These are phyloP conservation scores for Porites australiensis DNA, from an alignment of 64 coral and sea anemone species.

Conservation along the genomic window DNA sequence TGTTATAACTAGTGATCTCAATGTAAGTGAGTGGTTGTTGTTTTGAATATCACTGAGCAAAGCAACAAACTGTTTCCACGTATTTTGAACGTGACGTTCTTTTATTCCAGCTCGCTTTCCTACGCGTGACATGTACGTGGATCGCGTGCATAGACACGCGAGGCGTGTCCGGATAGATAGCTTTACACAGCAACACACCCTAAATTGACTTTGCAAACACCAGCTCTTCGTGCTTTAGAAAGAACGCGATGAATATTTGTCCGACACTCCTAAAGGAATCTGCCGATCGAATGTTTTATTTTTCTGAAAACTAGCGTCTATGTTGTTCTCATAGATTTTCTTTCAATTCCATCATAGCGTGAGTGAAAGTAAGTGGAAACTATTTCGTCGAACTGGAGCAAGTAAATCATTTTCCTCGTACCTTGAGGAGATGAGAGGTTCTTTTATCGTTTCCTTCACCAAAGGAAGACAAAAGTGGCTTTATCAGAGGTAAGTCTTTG, in stretches of 20 bases:
- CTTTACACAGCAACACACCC: constrained; percentile 9
- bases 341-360: too few species aligned
- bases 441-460: too few species aligned
- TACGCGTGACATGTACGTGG: background rate
- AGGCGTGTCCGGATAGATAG: background rate
- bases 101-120: background rate
- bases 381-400: too few species aligned
- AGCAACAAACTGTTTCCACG: background rate
- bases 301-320: background rate
- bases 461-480: too few species aligned
- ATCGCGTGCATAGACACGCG: background rate
- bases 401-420: too few species aligned
- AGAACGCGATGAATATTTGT: background rate
- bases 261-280: background rate
- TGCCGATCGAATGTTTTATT: background rate
- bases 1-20: background rate
- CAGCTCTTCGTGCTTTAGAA: background rate
- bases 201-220: too few species aligned
- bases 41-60: background rate
- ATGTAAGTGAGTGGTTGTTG: background rate
- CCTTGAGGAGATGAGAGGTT: too few species aligned
- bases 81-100: background rate
- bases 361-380: too few species aligned
- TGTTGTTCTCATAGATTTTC: background rate
- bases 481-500: too few species aligned